These are phyloP conservation scores for Netelia virgata DNA, from an alignment of 2,888 invertebrate species.

Conservation along the genomic window DNA sequence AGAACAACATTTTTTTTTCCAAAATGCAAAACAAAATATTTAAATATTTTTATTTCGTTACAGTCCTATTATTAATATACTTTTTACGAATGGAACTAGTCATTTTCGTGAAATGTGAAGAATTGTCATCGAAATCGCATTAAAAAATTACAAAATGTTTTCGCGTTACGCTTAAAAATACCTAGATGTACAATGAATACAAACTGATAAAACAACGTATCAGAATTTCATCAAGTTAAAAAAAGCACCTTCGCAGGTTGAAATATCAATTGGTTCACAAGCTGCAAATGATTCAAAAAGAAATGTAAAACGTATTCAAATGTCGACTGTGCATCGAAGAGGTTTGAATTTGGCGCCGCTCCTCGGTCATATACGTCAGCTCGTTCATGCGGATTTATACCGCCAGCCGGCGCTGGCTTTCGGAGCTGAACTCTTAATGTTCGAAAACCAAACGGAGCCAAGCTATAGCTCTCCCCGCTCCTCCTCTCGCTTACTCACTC, in stretches of 20 bases:
- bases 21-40: neutral
- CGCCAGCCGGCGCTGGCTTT: slow-evolving; percentile 51
- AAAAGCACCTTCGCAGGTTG: slow-evolving; percentile 16
- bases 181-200: neutral
- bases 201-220: slow-evolving; percentile 3
- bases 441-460: slow-evolving; percentile 55
- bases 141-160: neutral
- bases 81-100: neutral
- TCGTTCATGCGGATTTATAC: neutral
- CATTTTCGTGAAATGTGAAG: neutral
- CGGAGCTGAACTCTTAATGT: slow-evolving; percentile 36
- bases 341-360: slow-evolving; percentile 55
- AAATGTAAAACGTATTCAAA: neutral
- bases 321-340: neutral
- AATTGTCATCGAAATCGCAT: neutral
- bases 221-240: slow-evolving; percentile 33
- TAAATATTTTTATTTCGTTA: neutral
- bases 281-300: neutral
- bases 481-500: slow-evolving; percentile 21
- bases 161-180: no score
- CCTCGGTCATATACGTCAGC: neutral
- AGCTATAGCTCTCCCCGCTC: slow-evolving; percentile 35
- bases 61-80: neutral
- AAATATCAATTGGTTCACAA: neutral
- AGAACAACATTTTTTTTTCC: neutral